Evolutionary conservation across 2,888 invertebrate genomes (phyloP).

Genomic region (Scaptomyza flava): DNA sequence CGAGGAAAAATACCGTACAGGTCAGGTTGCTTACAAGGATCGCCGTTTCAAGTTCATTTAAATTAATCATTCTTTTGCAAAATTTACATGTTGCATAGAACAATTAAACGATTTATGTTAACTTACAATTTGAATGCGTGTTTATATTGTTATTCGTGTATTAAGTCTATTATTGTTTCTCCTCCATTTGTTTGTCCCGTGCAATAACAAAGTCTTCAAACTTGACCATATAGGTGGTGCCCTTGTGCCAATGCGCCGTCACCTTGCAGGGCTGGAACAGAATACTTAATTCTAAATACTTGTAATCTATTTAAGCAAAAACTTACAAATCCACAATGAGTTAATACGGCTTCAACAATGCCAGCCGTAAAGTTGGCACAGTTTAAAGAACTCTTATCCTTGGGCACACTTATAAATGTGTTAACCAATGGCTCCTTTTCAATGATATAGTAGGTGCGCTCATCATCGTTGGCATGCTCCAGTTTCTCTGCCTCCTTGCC

Average conservation of each 20-base stretch:
- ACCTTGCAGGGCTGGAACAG: slow-evolving; percentile 96
- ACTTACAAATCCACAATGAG: slow-evolving; percentile 98
- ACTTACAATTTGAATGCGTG: slow-evolving; percentile 25
- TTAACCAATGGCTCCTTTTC: slow-evolving; percentile 99
- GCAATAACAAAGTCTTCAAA: slow-evolving; percentile 97
- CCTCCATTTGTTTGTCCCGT: slow-evolving; percentile 95
- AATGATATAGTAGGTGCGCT: slow-evolving; percentile 98
- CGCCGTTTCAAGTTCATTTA: slow-evolving; percentile 89
- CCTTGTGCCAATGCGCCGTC: slow-evolving; percentile 99
- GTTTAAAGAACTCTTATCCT: slow-evolving; percentile 98
- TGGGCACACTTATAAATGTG: slow-evolving; percentile 98
- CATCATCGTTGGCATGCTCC: slow-evolving; percentile 99
- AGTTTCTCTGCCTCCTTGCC: slow-evolving; percentile 99
- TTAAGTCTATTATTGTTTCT: slow-evolving; percentile 86
- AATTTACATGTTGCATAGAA: slow-evolving; percentile 28
- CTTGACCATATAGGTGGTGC: slow-evolving; percentile 99
- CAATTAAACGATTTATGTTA: slow-evolving; percentile 56
- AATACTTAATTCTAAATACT: background rate
- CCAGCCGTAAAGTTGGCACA: slow-evolving; percentile 99
- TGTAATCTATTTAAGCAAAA: background rate
- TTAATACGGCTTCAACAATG: slow-evolving; percentile 97
- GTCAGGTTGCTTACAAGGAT: slow-evolving; percentile 91
- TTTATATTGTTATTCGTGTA: background rate
- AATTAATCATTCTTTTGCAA: slow-evolving; percentile 58
- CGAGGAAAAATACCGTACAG: slow-evolving; percentile 88